Conservation (phyloP, 2,797 vertebrate genomes). For the Mastacembelus armatus region DNA sequence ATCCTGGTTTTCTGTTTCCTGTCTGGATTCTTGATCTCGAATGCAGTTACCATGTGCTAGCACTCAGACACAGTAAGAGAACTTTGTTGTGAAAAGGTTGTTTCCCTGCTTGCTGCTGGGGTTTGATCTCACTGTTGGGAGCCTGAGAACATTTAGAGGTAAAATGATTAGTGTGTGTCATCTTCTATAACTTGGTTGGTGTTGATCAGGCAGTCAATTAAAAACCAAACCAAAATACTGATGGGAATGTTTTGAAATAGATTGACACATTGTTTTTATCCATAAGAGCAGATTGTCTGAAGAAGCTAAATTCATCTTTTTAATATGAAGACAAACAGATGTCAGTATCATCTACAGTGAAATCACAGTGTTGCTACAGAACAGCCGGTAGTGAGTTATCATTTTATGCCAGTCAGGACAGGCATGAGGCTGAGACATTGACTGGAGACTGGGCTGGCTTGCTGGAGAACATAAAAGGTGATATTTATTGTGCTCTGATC, state of each 20-base stretch:
- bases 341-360: not conserved
- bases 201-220: too few relatives aligned
- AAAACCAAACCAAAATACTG: too few relatives aligned
- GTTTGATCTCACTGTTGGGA: too few relatives aligned
- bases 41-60: not conserved
- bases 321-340: not conserved
- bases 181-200: too few relatives aligned
- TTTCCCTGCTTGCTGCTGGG: not conserved
- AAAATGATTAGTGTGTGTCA: not conserved
- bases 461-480: not conserved
- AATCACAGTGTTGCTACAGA: not conserved
- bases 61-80: not conserved
- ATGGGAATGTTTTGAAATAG: not conserved
- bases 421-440: too few relatives aligned
- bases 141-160: not conserved
- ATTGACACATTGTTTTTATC: too few relatives aligned
- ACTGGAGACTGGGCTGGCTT: too few relatives aligned
- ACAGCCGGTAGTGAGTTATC: constrained; percentile 8
- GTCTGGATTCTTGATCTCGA: not conserved
- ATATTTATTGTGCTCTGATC: too few relatives aligned
- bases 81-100: not conserved
- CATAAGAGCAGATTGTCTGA: not conserved
- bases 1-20: constrained; percentile 1
- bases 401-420: too few relatives aligned
- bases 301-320: not conserved